phyloP scores from a whole-genome alignment of 2,888 invertebrate species.

The Dryobotodes eremita region DNA sequence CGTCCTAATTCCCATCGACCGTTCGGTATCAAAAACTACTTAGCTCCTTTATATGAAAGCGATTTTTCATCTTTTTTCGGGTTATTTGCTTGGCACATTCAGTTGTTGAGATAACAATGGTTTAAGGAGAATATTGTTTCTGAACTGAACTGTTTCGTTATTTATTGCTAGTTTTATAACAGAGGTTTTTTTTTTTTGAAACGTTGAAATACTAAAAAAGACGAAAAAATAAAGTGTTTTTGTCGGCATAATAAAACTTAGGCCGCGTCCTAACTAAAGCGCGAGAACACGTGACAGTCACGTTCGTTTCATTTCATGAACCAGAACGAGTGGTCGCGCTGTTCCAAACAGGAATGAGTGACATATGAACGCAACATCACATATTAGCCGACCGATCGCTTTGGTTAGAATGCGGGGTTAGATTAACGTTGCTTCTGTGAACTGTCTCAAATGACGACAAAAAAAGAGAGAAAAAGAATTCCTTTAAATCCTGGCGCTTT shows the following conservation, averaged over 20 bases:
- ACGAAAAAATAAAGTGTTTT: background rate
- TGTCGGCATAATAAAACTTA: background rate
- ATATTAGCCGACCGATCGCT: background rate
- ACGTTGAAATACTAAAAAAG: background rate
- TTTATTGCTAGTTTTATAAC: background rate
- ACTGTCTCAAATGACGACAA: background rate
- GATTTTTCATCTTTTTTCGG: conserved; percentile 64
- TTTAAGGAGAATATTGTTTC: conserved; percentile 43
- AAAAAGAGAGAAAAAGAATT: background rate
- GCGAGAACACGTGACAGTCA: background rate
- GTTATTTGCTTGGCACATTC: conserved; percentile 55
- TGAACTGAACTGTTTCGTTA: background rate
- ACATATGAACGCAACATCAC: background rate
- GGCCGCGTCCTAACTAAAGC: background rate
- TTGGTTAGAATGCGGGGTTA: background rate
- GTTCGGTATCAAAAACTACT: conserved; percentile 72
- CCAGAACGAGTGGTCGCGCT: too few species aligned
- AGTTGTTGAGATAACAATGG: conserved; percentile 55
- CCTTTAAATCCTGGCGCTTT: background rate
- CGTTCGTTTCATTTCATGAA: background rate
- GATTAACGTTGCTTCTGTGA: background rate
- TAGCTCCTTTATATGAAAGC: conserved; percentile 70
- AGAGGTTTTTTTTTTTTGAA: too few species aligned
- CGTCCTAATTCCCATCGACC: conserved; percentile 67
- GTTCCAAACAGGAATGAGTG: background rate